Evolutionary conservation across 2,888 invertebrate species (phyloP), one percentile per base, ranked within the genome.

Genomic region (Folsomia candida): DNA sequence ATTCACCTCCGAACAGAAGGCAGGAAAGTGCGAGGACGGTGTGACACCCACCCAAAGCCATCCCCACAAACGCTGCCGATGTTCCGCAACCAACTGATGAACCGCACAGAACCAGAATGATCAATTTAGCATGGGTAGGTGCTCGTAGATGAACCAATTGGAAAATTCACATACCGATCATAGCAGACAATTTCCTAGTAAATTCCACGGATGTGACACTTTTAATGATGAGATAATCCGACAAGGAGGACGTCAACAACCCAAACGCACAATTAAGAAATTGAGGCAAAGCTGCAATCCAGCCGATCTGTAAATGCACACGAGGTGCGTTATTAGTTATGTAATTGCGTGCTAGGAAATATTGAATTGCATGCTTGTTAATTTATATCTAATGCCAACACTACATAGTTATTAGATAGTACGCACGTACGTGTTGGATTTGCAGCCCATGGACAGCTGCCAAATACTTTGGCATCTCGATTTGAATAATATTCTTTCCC

Each of bases 401-500:
- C n/a, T n/a, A n/a, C n/a, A n/a, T n/a, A n/a, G n/a, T n/a, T n/a
- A n/a, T 47, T 47, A 47, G 47, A 47, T 47, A 47, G 47, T 9
- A 47, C 18, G 18, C 9, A 47, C 88, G 87, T 81, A 88, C 89
- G 73, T 88, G 86, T 81, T 91, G 88, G 71, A 93, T 90, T 80
- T 91, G 88, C 79, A 90, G 91, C 82, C 92, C 91, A 74, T 92
- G 84, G 82, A 93, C 91, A 82, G 91, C 89, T 80, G 89, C 89
- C 91, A 93, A 92, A 78, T 92, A 93, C 0, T 91, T 90, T 18
- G 92, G 92, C 74, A 92, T 82, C 81, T 92, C 92, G 0, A 91
- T 92, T 11, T 92, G 85, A 81, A 91, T 89, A 65, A 92, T 92
- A 84, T 92, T 92, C 84, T 92, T 92, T 22, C 91, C 90, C 92